A percentile compares a stretch with the other conserved stretches of the same genome.
Evolutionary conservation across 1,140 invertebrate species (phyloP).

Genomic region (Sarcophaga peregrina): DNA sequence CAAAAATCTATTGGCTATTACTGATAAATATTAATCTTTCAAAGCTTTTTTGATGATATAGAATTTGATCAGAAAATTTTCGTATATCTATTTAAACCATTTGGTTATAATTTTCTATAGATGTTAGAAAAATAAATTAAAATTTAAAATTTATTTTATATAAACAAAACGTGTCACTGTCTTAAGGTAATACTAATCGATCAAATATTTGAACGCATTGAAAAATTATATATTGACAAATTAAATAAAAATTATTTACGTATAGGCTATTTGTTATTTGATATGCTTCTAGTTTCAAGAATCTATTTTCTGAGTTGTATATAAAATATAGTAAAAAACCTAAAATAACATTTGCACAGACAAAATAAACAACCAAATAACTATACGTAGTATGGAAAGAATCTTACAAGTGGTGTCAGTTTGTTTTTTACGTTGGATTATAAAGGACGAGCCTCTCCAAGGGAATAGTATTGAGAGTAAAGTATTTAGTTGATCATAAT

Average conservation of each 20-base stretch:
- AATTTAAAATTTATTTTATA: too few relatives aligned
- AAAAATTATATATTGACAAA: background rate
- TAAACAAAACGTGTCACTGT: too few relatives aligned
- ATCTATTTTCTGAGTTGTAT: background rate
- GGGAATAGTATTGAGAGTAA: background rate
- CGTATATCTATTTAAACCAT: too few relatives aligned
- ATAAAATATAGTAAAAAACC: background rate
- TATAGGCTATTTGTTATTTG: too few relatives aligned
- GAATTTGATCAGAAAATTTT: background rate
- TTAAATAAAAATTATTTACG: background rate
- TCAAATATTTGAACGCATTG: background rate
- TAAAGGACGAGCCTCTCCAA: background rate
- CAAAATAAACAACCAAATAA: background rate
- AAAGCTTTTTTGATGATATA: background rate
- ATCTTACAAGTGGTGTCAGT: too few relatives aligned
- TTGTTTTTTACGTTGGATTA: too few relatives aligned
- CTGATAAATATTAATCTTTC: background rate
- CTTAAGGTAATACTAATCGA: background rate
- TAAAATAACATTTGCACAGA: slow-evolving; percentile 1
- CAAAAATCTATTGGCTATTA: slow-evolving; percentile 3
- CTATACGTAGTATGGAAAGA: too few relatives aligned
- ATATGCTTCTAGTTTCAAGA: background rate
- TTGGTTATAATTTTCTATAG: too few relatives aligned
- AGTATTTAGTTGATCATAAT: background rate
- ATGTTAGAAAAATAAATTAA: too few relatives aligned